A percentile compares a stretch with the other conserved stretches of the same genome.
phyloP scores from a whole-genome alignment of 2,888 invertebrate genomes.

The Lasioglossum zephyrum region DNA sequence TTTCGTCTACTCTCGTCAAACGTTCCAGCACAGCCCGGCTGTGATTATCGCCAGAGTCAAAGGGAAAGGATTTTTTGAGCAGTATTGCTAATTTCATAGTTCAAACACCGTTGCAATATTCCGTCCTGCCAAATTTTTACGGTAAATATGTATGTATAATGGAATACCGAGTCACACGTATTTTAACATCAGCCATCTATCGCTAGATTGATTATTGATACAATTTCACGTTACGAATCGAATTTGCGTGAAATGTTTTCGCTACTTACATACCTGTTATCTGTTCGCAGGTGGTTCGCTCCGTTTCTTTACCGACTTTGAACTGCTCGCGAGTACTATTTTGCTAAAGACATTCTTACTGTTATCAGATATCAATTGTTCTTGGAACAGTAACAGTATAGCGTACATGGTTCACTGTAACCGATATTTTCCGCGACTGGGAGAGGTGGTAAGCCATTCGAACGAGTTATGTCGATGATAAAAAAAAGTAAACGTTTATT shows the following conservation, averaged over 20 bases:
- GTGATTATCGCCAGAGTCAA: neutral
- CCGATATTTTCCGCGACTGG: neutral
- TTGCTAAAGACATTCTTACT: neutral
- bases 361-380: neutral
- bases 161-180: neutral
- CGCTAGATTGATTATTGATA: neutral
- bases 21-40: too few species aligned
- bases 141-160: neutral
- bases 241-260: neutral
- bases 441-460: neutral
- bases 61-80: neutral
- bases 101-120: neutral
- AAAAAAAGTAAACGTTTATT: constrained; percentile 34
- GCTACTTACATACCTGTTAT: neutral
- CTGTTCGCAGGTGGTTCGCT: neutral
- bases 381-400: neutral
- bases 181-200: neutral
- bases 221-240: neutral
- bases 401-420: neutral
- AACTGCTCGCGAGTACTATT: neutral
- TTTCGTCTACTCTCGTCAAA: neutral
- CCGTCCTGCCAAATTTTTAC: neutral
- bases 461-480: neutral
- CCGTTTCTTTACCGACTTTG: neutral
- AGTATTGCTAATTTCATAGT: neutral